Base-by-base conservation (phyloP, 2,797 vertebrate species). In the Clarias pachynema region DNA sequence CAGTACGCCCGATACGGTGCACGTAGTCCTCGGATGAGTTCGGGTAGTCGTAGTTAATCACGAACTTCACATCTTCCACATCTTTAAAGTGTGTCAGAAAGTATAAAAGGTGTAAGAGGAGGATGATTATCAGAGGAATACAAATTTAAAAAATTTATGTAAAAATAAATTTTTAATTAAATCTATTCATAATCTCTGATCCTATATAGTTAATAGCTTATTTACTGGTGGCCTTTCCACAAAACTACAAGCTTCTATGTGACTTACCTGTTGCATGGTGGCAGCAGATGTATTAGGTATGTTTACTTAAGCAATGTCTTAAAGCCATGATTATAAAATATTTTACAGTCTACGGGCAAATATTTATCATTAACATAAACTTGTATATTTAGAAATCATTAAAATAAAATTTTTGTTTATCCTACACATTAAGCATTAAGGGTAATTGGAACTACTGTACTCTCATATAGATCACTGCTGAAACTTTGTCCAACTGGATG, bases 11-110 rank as follows among this genome's bases (percentile, higher is more conserved):
- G 75, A 99, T 99, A 4, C 98, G 97, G 89, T 99, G 98, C 88
- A 99, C 98, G 0, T 99, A 99, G 93, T 99, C 98, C 93, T 99
- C 98, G 0, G 98, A 99, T 89, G 96, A 99, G 95, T 95, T 98
- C 86, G 98, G 98, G 93, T 99, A 99, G 95, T 99, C 98, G 92
- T 99, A 99, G 96, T 99, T 99, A 96, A 99, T 99, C 94, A 99
- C 98, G 93, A 99, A 99, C 95, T 99, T 99, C 90, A 99, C 93
- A 73, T 99, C 98, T 93, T 99, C 97, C 95, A 99, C 98, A 2
- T 99, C 98, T 99, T 95, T 90, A 86, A 79, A 82, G 53, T 31
- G 34, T 7, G 40, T 68, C 49, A 65, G 15, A 3, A 66, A 22
- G 34, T 40, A 31, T 15, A 5, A 53, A 20, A 56, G 8, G 73